phyloP scores from a whole-genome alignment of 2,888 invertebrate genomes.

The Macrosoma leucophasiata region DNA sequence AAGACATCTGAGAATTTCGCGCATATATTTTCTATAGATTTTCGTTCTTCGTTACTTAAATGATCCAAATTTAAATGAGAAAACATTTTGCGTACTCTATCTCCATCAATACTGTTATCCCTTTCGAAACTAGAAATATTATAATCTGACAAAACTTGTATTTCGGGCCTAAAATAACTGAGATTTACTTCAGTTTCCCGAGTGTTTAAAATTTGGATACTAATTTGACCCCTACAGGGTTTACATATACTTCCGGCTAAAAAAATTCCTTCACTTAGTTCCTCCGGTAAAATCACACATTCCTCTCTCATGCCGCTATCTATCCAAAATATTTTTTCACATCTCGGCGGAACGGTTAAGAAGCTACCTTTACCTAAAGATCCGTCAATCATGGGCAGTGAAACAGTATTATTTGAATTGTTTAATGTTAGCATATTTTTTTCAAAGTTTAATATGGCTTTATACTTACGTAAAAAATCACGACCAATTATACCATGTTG shows the following conservation, averaged over 20 bases:
- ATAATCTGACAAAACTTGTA: constrained; percentile 7
- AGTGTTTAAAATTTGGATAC: constrained; percentile 17
- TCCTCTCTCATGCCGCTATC: constrained; percentile 2
- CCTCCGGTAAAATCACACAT: constrained; percentile 8
- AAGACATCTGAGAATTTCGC: constrained; percentile 19
- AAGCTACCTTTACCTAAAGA: not conserved
- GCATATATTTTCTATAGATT: constrained; percentile 14
- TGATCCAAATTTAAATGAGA: constrained; percentile 7
- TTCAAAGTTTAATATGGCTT: not conserved
- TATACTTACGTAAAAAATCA: constrained; percentile 5
- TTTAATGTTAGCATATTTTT: not conserved
- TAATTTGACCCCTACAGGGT: constrained; percentile 8
- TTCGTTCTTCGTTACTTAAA: constrained; percentile 9
- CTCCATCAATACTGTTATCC: constrained; percentile 1
- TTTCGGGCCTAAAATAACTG: constrained; percentile 6
- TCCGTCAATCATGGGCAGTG: not conserved
- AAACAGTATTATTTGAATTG: not conserved
- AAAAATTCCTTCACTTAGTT: constrained; percentile 7
- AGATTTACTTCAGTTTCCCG: constrained; percentile 5
- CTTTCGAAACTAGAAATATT: constrained; percentile 8
- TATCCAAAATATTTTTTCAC: constrained; percentile 10
- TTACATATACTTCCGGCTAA: constrained; percentile 8
- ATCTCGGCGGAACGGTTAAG: constrained; percentile 2
- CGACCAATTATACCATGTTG: constrained; percentile 1
- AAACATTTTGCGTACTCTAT: constrained; percentile 9